A percentile compares a stretch with the other conserved stretches of the same genome.
Conservation (phyloP, 2,113 vertebrate species). For the Chloropsis hardwickii region DNA sequence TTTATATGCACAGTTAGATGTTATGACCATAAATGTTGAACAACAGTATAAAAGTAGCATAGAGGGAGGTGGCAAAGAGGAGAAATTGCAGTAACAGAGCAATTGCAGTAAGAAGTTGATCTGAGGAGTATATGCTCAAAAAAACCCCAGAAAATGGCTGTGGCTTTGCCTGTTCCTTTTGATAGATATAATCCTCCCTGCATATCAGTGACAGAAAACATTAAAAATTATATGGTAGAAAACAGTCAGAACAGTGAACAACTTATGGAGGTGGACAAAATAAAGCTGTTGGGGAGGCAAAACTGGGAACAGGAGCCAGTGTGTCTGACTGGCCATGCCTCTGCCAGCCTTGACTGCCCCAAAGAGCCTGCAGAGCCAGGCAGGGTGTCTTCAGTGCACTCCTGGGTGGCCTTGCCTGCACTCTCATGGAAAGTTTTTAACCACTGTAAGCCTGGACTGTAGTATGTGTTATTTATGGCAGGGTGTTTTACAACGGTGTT, state of each 20-base stretch:
- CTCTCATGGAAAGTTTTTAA: neutral
- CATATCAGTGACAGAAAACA: neutral
- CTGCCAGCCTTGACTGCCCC: neutral
- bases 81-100: neutral
- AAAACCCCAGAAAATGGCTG: neutral
- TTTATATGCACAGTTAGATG: neutral
- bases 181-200: neutral
- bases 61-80: neutral
- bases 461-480: rapidly evolving
- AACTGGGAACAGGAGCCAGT: neutral
- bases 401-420: neutral
- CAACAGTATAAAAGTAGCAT: neutral
- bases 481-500: neutral
- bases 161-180: neutral
- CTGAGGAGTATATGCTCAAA: neutral
- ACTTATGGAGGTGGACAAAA: neutral
- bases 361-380: neutral
- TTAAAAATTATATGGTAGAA: neutral
- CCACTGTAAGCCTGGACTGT: neutral
- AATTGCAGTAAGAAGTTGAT: neutral
- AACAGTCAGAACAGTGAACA: neutral
- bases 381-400: neutral
- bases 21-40: neutral
- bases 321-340: neutral
- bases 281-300: neutral